Evolutionary conservation across 2,797 vertebrate genomes (phyloP).

Genomic region (Salarias fasciatus): DNA sequence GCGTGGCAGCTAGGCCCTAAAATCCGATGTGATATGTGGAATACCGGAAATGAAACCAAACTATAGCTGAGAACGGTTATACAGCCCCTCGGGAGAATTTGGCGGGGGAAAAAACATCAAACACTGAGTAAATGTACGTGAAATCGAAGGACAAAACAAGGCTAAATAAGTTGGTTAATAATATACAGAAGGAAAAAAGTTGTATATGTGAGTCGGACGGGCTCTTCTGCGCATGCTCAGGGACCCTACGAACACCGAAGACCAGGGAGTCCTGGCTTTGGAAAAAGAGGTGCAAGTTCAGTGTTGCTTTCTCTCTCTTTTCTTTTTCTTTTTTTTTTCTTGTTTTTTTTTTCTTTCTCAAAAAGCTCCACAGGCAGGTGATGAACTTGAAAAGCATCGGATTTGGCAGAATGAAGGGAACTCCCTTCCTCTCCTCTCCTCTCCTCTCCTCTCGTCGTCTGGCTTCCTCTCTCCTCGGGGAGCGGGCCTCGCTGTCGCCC

Average conservation of each 20-base stretch:
- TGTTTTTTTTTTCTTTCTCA: slow-evolving; percentile 32
- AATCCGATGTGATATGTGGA: slow-evolving; percentile 62
- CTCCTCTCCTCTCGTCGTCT: slow-evolving; percentile 41
- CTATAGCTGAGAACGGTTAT: slow-evolving; percentile 43
- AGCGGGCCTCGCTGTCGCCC: slow-evolving; percentile 36
- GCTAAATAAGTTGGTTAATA: slow-evolving; percentile 62
- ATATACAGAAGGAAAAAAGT: slow-evolving; percentile 68
- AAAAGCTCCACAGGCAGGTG: slow-evolving; percentile 39
- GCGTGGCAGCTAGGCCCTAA: slow-evolving; percentile 52
- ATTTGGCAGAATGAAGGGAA: slow-evolving; percentile 28
- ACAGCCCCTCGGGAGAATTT: slow-evolving; percentile 39
- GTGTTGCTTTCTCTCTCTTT: slow-evolving; percentile 36
- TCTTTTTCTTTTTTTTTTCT: too few relatives aligned
- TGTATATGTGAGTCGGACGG: slow-evolving; percentile 51
- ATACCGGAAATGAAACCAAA: slow-evolving; percentile 58
- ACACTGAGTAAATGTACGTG: slow-evolving; percentile 57
- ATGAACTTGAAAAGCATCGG: slow-evolving; percentile 39
- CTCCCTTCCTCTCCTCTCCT: slow-evolving; percentile 12
- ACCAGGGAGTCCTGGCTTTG: slow-evolving; percentile 53
- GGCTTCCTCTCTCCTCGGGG: slow-evolving; percentile 65
- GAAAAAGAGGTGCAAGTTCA: slow-evolving; percentile 67
- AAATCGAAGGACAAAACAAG: slow-evolving; percentile 61
- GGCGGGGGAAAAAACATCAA: slow-evolving; percentile 55
- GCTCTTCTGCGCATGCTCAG: slow-evolving; percentile 70
- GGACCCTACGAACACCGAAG: slow-evolving; percentile 66